A percentile compares a stretch with the other conserved stretches of the same genome.
These are phyloP conservation scores for Scaptodrosophila lebanonensis DNA, from an alignment of 1,140 invertebrate genomes.

Conservation along the genomic window DNA sequence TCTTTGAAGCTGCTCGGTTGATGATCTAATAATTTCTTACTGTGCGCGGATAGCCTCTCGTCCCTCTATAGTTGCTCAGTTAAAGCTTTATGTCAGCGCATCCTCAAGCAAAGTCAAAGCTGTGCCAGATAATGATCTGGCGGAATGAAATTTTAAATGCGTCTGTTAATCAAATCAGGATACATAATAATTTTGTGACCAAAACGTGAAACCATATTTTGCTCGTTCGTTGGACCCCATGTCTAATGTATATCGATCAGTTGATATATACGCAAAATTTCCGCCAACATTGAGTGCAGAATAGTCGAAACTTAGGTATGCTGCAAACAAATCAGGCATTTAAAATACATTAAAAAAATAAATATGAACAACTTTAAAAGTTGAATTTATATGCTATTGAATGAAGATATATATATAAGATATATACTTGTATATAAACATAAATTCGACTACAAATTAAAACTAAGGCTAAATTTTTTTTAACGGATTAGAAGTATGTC, in stretches of 20 bases:
- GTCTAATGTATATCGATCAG: slow-evolving; percentile 66
- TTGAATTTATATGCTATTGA: no score
- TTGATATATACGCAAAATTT: no score
- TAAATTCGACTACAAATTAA: no score
- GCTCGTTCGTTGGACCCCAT: slow-evolving; percentile 27
- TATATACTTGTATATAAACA: no score
- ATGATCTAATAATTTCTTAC: slow-evolving; percentile 63
- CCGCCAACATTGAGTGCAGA: no score
- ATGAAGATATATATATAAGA: no score
- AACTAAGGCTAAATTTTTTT: no score
- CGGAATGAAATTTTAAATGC: slow-evolving; percentile 73
- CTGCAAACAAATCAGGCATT: no score
- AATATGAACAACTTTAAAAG: no score
- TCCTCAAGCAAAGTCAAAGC: slow-evolving; percentile 26
- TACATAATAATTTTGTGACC: slow-evolving; percentile 69
- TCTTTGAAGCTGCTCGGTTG: slow-evolving; percentile 47
- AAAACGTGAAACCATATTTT: slow-evolving; percentile 20
- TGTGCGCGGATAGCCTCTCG: slow-evolving; percentile 36
- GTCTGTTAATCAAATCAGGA: slow-evolving; percentile 68
- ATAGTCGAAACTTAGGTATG: no score
- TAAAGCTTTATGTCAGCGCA: slow-evolving; percentile 1
- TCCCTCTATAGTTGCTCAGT: slow-evolving; percentile 9
- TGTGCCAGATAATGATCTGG: slow-evolving; percentile 62
- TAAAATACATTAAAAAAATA: no score
- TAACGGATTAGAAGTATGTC: no score